These are phyloP conservation scores for Agelas oroides DNA, from an alignment of 37 sponge, comb jelly and placozoan genomes.

Conservation along the genomic window DNA sequence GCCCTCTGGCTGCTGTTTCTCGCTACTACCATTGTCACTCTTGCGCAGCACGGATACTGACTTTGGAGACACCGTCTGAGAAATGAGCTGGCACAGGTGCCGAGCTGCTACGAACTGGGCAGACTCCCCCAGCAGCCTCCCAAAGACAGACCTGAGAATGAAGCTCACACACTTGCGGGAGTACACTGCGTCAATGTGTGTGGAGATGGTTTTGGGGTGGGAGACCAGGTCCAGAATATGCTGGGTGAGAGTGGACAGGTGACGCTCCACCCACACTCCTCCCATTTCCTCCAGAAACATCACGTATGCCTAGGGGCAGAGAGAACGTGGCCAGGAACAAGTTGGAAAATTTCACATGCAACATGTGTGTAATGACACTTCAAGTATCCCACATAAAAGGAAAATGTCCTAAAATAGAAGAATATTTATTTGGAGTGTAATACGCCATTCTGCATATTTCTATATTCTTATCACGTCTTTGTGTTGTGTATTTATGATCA, in stretches of 20 bases:
- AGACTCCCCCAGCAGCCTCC: conserved; percentile 85
- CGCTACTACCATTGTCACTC: neutral
- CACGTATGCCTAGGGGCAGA: conserved; percentile 65
- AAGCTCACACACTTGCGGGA: conserved; percentile 92
- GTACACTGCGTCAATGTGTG: conserved; percentile 94
- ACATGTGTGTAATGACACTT: neutral
- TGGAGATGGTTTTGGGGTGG: conserved; percentile 79
- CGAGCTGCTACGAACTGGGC: conserved; percentile 86
- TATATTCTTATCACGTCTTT: no score
- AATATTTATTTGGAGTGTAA: no score
- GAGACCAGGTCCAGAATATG: conserved; percentile 86
- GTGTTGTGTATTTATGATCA: no score
- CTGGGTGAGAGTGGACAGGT: conserved; percentile 69
- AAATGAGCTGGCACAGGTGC: conserved; percentile 74
- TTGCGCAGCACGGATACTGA: neutral
- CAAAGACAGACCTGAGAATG: conserved; percentile 76
- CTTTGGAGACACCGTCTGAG: conserved; percentile 16
- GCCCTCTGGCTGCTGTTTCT: neutral
- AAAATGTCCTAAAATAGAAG: no score
- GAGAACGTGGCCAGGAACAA: neutral
- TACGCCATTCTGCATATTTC: no score
- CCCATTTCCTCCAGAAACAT: conserved; percentile 93
- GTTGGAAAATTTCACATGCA: neutral
- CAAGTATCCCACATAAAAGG: no score
- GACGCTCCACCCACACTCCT: conserved; percentile 85